A percentile compares a stretch with the other conserved stretches of the same genome.
Evolutionary conservation across 2,888 invertebrate genomes (phyloP).

Genomic region (Tenodera sinensis): DNA sequence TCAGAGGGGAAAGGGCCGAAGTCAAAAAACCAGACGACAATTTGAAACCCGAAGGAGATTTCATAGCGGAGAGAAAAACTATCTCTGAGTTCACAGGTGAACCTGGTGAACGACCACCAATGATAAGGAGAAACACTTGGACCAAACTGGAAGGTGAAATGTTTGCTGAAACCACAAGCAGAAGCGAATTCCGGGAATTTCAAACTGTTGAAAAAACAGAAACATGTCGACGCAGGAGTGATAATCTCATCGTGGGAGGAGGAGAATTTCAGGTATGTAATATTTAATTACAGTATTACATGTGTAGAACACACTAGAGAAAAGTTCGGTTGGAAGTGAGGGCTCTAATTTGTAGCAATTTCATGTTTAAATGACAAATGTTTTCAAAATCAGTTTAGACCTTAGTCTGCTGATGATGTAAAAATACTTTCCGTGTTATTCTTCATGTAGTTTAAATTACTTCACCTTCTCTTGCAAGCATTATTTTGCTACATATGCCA

Average conservation of each 20-base stretch:
- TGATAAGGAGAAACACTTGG: slow-evolving; percentile 70
- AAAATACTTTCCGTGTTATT: no score
- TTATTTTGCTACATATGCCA: no score
- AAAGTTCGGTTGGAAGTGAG: no score
- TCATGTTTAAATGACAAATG: no score
- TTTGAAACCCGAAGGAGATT: slow-evolving; percentile 32
- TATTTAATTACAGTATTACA: no score
- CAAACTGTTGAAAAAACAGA: slow-evolving; percentile 59
- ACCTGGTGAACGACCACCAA: slow-evolving; percentile 59
- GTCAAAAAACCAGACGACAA: slow-evolving; percentile 40
- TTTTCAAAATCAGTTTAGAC: no score
- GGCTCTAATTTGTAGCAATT: no score
- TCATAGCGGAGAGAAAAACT: slow-evolving; percentile 66
- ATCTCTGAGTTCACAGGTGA: slow-evolving; percentile 67
- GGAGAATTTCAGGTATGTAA: slow-evolving; percentile 50
- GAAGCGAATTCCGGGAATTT: slow-evolving; percentile 56
- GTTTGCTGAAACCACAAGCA: slow-evolving; percentile 63
- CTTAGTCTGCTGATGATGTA: no score
- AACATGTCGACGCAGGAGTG: slow-evolving; percentile 55
- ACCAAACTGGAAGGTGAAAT: slow-evolving; percentile 75
- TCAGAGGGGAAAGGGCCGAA: slow-evolving; percentile 14
- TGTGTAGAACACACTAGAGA: no score
- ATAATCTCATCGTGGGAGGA: slow-evolving; percentile 63
- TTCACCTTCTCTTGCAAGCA: no score
- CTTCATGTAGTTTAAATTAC: no score